Base-by-base conservation (phyloP, 92 coral and sea anemone genomes). In the Umimayanthus kanabou region DNA sequence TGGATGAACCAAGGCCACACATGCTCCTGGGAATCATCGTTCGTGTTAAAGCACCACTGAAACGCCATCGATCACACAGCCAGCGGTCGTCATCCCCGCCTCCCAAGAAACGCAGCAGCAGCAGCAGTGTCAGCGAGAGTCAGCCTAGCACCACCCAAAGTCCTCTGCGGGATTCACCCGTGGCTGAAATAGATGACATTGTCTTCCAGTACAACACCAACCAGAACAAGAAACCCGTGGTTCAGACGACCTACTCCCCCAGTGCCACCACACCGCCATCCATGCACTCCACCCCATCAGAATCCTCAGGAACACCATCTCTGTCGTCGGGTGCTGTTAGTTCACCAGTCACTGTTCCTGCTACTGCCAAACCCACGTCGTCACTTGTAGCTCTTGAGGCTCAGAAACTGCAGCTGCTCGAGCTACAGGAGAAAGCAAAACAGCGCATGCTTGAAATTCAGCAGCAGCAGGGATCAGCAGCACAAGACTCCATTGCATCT, bases 1-100 rank as follows among this genome's bases (percentile, higher is more conserved):
- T 97, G 55, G 95, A 97, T 45, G 99, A 97, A 47, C 99, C 98
- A 26, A 94, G 99, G 15, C 99, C 99, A 4, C 99, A 97, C 84
- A 97, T 97, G 97, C 85, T 97, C 25, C 95, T 97, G 4, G 99
- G 98, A 14, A 82, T 97, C 79, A 95, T 97, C 50, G 98, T 97
- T 66, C 98, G 98, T 49, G 91, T 85, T 72, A 97, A 92, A 72
- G 91, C 93, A 0, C 83, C 90, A 43, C 89, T 88, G 69, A 97
- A 97, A 86, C 99, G 99, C 81, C 94, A 96, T 15, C 94, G 97
- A 18, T 87, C 98, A 20, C 85, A 89, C 29, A 90, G 93, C 82
- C 94, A 92, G 85, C 99, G 94, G 77, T 89, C 89, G 20, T 85
- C 96, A 43, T 65, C 94, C 5, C 93, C 95, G 8, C 94, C 98